Base-by-base conservation (phyloP, 2,888 invertebrate species). In the Sminthurinus aureus region DNA sequence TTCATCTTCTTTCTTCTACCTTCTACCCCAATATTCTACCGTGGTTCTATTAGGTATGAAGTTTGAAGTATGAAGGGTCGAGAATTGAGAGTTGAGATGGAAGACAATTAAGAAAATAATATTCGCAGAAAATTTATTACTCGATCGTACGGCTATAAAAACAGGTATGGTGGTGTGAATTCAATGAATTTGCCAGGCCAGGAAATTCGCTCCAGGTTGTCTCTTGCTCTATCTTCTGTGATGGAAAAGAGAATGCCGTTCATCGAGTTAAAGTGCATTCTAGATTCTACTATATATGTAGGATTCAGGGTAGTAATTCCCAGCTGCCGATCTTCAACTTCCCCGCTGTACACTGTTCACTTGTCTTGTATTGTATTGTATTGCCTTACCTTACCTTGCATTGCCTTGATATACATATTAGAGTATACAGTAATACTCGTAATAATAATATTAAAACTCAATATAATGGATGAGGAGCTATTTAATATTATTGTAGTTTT, bases 161-260 rank as follows among this genome's bases (percentile, higher is more conserved):
- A 69, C 79, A 79, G 79, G 79, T 79, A 79, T 50, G 69, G 79
- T 79, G 79, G 79, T 79, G 79, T 79, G 79, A 79, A 79, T 79
- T 67, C 51, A 79, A 26, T 18, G 64, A 15, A 15, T 64, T 22
- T 69, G 79, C 64, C 78, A 38, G 79, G 79, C 64, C 78, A 38
- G 79, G 69, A 79, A 79, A 79, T 69, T 69, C 79, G 69, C 79
- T 79, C 69, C 69, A 22, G 79, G 79, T 69, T 38, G 50, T 67
- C 79, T 20, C 67, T 9, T 38, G 71, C 20, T 58, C 15, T n/a
- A n/a, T 38, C 67, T 20, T 50, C 64, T 4, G 71, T 51, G 22
- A 74, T 38, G 13, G 12, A 74, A 18, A 26, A n/a, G 77, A 20
- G 58, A 18, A 50, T 76, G 24, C 74, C 18, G 74, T 38, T 38